Percentiles rank a stretch among this genome's conserved stretches.
phyloP scores from a whole-genome alignment of 2,113 vertebrate species.

The Embiotoca jacksoni region DNA sequence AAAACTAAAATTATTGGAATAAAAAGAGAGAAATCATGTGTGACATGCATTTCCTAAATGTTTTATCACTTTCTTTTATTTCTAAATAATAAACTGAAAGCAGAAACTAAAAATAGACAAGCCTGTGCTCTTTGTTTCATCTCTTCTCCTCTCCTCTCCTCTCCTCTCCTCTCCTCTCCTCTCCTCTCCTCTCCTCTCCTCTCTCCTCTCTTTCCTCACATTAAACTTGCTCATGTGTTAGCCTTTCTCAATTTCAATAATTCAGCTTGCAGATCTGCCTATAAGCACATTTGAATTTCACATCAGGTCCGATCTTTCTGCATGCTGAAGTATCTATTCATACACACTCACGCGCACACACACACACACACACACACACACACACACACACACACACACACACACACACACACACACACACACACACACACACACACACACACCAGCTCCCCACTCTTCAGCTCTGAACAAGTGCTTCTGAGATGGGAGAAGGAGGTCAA shows the following conservation, averaged over 20 bases:
- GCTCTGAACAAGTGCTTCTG: slow-evolving; percentile 32
- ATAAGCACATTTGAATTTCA: slow-evolving; percentile 57
- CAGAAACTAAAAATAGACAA: neutral
- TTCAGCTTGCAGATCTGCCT: slow-evolving; percentile 15
- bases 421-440: neutral
- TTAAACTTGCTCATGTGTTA: slow-evolving; percentile 25
- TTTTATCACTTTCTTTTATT: neutral
- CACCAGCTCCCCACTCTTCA: slow-evolving; percentile 37
- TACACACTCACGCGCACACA: too few relatives aligned
- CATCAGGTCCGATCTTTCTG: slow-evolving; percentile 34
- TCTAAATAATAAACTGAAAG: neutral
- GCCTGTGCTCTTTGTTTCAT: too few relatives aligned
- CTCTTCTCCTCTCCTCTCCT: neutral
- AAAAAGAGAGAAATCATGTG: neutral
- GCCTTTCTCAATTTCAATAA: slow-evolving; percentile 42
- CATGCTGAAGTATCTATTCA: slow-evolving; percentile 34
- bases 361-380: too few relatives aligned
- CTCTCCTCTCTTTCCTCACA: neutral
- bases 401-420: too few relatives aligned
- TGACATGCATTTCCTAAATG: neutral
- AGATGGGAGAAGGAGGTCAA: slow-evolving; percentile 56
- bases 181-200: neutral
- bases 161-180: neutral
- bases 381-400: too few relatives aligned
- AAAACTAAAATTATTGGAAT: neutral